phyloP scores from a whole-genome alignment of 1,140 invertebrate species.

The Phenacoccus solenopsis region DNA sequence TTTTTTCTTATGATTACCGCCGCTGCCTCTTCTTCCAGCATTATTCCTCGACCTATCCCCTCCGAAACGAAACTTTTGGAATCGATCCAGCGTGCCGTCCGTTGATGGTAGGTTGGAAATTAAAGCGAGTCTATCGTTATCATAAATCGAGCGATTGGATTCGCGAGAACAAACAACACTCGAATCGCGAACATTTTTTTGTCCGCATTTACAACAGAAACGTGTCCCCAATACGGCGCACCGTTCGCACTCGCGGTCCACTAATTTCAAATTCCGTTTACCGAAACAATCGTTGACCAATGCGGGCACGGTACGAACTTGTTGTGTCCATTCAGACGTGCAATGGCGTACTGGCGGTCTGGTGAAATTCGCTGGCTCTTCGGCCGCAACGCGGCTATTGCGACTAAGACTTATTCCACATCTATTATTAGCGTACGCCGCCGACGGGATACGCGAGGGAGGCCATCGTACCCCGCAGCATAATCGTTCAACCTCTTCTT shows the following conservation, averaged over 20 bases:
- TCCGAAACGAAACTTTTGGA: conserved; percentile 55
- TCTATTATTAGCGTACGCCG: conserved; percentile 25
- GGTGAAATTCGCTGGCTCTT: background rate
- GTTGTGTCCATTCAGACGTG: conserved; percentile 7
- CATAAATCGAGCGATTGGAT: background rate
- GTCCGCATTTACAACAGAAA: conserved; percentile 22
- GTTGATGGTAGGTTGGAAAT: conserved; percentile 18
- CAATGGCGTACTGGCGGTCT: conserved; percentile 9
- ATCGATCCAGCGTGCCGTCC: conserved; percentile 45
- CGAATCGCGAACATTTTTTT: conserved; percentile 22
- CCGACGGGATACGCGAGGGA: conserved; percentile 31
- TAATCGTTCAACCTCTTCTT: conserved; percentile 31
- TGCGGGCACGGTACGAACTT: background rate
- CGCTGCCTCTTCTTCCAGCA: conserved; percentile 28
- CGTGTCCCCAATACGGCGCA: conserved; percentile 15
- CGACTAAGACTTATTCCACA: conserved; percentile 3
- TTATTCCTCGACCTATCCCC: conserved; percentile 32
- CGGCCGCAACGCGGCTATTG: background rate
- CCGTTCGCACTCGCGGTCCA: conserved; percentile 3
- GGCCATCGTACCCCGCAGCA: conserved; percentile 35
- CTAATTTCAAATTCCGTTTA: background rate
- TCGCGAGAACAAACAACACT: conserved; percentile 21
- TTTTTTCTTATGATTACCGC: conserved; percentile 31
- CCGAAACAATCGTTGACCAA: background rate
- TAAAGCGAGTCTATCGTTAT: conserved; percentile 4